These are phyloP conservation scores for Atrina japonica DNA, from an alignment of 2,888 invertebrate genomes.

Conservation along the genomic window DNA sequence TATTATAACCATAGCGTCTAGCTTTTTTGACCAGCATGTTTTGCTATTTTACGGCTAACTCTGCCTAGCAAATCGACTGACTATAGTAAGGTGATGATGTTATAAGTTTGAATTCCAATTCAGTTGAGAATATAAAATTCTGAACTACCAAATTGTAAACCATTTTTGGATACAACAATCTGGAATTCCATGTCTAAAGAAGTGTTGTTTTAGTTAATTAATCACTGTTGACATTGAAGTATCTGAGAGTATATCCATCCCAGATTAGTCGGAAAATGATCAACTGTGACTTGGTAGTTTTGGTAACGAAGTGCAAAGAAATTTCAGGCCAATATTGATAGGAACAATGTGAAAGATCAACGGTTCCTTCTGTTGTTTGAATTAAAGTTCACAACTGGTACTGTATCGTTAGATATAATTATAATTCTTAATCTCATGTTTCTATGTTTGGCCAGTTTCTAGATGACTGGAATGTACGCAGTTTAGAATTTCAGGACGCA, in stretches of 20 bases:
- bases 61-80: constrained; percentile 8
- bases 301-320: constrained; percentile 30
- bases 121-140: neutral
- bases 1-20: neutral
- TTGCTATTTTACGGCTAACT: neutral
- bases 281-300: constrained; percentile 42
- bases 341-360: constrained; percentile 37
- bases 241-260: constrained; percentile 26
- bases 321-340: constrained; percentile 37
- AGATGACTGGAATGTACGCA: constrained; percentile 19
- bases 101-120: neutral
- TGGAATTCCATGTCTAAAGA: constrained; percentile 44
- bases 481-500: constrained; percentile 18
- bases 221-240: constrained; percentile 33
- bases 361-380: constrained; percentile 38
- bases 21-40: constrained; percentile 2
- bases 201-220: constrained; percentile 37
- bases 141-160: constrained; percentile 26
- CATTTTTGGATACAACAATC: constrained; percentile 40
- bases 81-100: constrained; percentile 6
- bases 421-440: too few relatives aligned
- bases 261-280: constrained; percentile 43
- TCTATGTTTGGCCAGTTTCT: constrained; percentile 24
- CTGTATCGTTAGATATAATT: constrained; percentile 2
- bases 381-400: constrained; percentile 27